These are phyloP conservation scores for Ectropis grisescens DNA, from an alignment of 1,140 invertebrate species.

Conservation along the genomic window DNA sequence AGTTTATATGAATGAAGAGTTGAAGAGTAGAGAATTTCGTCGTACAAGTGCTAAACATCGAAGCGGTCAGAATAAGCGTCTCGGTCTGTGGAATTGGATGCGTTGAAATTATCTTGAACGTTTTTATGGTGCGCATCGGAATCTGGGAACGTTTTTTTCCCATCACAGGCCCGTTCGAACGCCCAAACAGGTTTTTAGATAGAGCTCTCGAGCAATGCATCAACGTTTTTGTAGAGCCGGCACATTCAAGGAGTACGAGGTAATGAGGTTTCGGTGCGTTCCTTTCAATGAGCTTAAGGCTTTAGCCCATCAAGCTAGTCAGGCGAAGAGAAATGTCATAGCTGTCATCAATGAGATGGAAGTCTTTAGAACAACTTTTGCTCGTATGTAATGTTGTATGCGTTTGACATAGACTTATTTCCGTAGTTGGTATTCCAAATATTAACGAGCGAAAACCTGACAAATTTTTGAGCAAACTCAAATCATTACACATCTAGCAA, in stretches of 20 bases:
- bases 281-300: conserved; percentile 34
- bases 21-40: conserved; percentile 13
- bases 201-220: conserved; percentile 61
- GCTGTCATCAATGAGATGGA: no score
- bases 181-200: conserved; percentile 67
- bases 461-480: no score
- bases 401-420: no score
- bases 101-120: conserved; percentile 61
- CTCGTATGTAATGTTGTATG: no score
- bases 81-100: no score
- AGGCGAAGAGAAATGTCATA: conserved; percentile 1
- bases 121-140: conserved; percentile 66
- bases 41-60: conserved; percentile 36
- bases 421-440: no score
- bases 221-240: conserved; percentile 61
- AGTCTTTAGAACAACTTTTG: no score
- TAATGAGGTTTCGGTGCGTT: conserved; percentile 53
- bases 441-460: no score
- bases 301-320: neutral
- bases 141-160: conserved; percentile 63
- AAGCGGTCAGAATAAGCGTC: conserved; percentile 39
- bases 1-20: no score
- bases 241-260: conserved; percentile 44
- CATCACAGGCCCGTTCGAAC: conserved; percentile 49
- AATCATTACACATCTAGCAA: no score